These are phyloP conservation scores for Dasysyrphus tricinctus DNA, from an alignment of 2,888 invertebrate species.

Conservation along the genomic window DNA sequence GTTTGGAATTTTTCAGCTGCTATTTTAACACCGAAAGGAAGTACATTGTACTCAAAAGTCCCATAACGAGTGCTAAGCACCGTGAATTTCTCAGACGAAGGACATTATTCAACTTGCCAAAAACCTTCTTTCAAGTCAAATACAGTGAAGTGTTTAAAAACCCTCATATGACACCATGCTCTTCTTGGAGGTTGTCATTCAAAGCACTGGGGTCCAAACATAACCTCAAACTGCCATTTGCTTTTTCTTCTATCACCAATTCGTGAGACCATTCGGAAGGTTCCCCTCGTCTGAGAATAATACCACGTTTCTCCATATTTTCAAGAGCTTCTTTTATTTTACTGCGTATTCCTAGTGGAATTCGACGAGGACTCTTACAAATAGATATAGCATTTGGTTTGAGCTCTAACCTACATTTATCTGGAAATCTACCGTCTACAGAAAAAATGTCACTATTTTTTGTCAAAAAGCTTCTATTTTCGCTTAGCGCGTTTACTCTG, in stretches of 20 bases:
- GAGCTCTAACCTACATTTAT: constrained; percentile 22
- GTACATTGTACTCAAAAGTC: constrained; percentile 56
- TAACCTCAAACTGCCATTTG: constrained; percentile 55
- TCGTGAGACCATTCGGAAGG: constrained; percentile 50
- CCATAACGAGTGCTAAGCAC: constrained; percentile 43
- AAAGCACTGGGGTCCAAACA: constrained; percentile 72
- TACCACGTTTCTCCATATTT: constrained; percentile 64
- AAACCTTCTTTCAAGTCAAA: constrained; percentile 76
- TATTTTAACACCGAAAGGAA: constrained; percentile 52
- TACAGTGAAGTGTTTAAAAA: constrained; percentile 72
- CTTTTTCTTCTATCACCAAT: constrained; percentile 62
- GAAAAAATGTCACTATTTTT: constrained; percentile 42
- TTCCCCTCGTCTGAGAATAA: constrained; percentile 49
- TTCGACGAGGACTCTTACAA: constrained; percentile 38
- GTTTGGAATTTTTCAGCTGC: constrained; percentile 60
- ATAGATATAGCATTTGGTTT: constrained; percentile 31
- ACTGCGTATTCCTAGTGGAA: constrained; percentile 34
- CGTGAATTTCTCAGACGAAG: constrained; percentile 79
- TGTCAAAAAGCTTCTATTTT: constrained; percentile 2
- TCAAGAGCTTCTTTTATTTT: constrained; percentile 40
- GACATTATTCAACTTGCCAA: constrained; percentile 65
- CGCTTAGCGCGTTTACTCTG: constrained; percentile 10
- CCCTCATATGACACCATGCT: too few relatives aligned
- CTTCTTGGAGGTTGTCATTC: constrained; percentile 75
- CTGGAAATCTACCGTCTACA: constrained; percentile 43